Evolutionary conservation across 2,888 invertebrate species (phyloP).

Genomic region (Drosophila picticornis): DNA sequence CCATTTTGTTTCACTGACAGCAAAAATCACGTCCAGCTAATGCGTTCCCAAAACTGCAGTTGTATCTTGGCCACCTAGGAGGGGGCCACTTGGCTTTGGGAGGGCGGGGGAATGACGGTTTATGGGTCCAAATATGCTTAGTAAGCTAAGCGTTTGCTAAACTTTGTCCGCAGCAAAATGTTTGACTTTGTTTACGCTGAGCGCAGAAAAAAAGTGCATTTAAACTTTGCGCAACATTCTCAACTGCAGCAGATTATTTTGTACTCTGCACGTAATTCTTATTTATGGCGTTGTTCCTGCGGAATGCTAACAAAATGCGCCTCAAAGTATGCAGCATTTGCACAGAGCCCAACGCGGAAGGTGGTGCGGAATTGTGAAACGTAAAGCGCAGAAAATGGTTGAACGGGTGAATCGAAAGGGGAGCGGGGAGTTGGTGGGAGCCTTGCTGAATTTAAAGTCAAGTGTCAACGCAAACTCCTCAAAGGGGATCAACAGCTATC

Average conservation of each 20-base stretch:
- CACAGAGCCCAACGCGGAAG: neutral
- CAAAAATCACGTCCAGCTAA: constrained; percentile 70
- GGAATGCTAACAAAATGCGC: constrained; percentile 44
- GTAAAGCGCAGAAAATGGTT: constrained; percentile 4
- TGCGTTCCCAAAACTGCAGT: constrained; percentile 65
- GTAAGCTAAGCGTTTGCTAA: constrained; percentile 57
- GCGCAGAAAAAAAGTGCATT: constrained; percentile 62
- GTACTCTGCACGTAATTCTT: constrained; percentile 67
- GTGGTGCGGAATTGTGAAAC: constrained; percentile 16
- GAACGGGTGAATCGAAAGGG: neutral
- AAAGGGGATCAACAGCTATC: constrained; percentile 59
- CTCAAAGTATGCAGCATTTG: constrained; percentile 61
- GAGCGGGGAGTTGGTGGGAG: constrained; percentile 1
- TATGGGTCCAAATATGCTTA: constrained; percentile 38
- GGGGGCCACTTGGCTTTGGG: constrained; percentile 15
- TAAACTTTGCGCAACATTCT: constrained; percentile 69
- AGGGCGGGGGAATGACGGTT: constrained; percentile 28
- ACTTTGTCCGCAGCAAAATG: constrained; percentile 59
- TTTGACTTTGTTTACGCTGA: constrained; percentile 57
- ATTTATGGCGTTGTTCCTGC: constrained; percentile 61
- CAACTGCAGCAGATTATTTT: constrained; percentile 19
- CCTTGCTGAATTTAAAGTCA: constrained; percentile 77
- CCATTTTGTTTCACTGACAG: constrained; percentile 42
- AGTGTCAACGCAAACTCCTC: constrained; percentile 78
- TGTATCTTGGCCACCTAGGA: constrained; percentile 65